phyloP scores from a whole-genome alignment of 2,888 invertebrate genomes.

The Nowickia ferox region DNA sequence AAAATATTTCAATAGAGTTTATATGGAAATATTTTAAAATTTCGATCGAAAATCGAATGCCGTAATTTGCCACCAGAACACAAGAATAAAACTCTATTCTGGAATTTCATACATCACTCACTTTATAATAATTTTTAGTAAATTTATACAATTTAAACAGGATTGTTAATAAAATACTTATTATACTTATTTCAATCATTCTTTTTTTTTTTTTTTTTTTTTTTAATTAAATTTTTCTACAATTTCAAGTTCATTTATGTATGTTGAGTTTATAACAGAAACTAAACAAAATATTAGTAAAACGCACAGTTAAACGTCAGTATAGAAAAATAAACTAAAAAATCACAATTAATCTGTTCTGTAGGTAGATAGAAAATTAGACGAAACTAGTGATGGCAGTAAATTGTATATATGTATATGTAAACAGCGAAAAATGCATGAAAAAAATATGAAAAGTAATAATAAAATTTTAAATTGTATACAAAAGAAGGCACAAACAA shows the following conservation, averaged over 20 bases:
- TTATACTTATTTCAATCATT: slow-evolving; percentile 67
- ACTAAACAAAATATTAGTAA: slow-evolving; percentile 32
- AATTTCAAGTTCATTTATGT: slow-evolving; percentile 64
- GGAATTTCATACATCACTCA: slow-evolving; percentile 41
- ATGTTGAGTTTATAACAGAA: slow-evolving; percentile 47
- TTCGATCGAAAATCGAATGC: too few species aligned
- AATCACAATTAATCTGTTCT: slow-evolving; percentile 53
- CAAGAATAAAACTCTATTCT: not conserved
- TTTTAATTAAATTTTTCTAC: slow-evolving; percentile 20
- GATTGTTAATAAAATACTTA: slow-evolving; percentile 56
- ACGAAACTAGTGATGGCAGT: slow-evolving; percentile 45
- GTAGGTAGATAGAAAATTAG: slow-evolving; percentile 31
- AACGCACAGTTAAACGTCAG: slow-evolving; percentile 16
- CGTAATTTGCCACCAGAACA: too few species aligned
- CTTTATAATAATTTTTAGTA: slow-evolving; percentile 60
- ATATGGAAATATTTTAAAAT: too few species aligned
- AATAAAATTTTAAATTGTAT: slow-evolving; percentile 11
- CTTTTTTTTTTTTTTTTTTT: slow-evolving; percentile 19
- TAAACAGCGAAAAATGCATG: not conserved
- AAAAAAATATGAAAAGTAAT: not conserved
- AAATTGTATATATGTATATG: slow-evolving; percentile 37
- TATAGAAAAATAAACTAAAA: not conserved
- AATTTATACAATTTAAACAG: slow-evolving; percentile 64
- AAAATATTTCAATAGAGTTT: too few species aligned
- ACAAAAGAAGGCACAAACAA: slow-evolving; percentile 34